Conservation (phyloP, 2,797 vertebrate species). For the Parauchenoglanis ngamensis region DNA sequence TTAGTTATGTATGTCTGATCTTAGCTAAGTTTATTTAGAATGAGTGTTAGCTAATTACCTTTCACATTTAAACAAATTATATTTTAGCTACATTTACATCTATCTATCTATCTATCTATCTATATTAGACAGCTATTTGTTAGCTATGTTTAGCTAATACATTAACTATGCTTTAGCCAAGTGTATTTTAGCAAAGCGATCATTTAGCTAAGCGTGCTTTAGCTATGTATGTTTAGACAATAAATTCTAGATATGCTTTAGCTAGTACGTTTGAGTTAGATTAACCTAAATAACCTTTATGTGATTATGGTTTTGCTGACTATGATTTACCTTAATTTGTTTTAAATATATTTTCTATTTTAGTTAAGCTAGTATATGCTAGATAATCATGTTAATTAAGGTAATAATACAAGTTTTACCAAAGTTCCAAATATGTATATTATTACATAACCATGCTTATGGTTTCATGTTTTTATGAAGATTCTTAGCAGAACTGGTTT, state of each 20-base stretch:
- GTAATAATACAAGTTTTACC: background rate
- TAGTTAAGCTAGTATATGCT: background rate
- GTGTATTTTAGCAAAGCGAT: background rate
- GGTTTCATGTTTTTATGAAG: background rate
- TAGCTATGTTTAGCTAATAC: background rate
- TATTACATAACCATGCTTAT: background rate
- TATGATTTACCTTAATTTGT: background rate
- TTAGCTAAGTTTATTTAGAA: background rate
- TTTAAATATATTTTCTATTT: background rate
- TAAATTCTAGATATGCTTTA: background rate
- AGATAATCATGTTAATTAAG: background rate
- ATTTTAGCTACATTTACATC: background rate
- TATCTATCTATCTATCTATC: background rate
- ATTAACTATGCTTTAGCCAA: background rate
- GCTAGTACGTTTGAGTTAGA: background rate
- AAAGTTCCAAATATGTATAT: background rate
- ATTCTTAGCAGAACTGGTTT: background rate
- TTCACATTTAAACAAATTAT: background rate
- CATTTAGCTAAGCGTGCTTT: background rate
- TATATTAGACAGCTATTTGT: background rate
- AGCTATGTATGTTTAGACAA: background rate
- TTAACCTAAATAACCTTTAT: background rate
- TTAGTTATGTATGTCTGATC: background rate
- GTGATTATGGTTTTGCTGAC: background rate
- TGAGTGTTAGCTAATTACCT: background rate